These are phyloP conservation scores for Lanius collurio DNA, from an alignment of 2,113 vertebrate genomes.

Conservation along the genomic window DNA sequence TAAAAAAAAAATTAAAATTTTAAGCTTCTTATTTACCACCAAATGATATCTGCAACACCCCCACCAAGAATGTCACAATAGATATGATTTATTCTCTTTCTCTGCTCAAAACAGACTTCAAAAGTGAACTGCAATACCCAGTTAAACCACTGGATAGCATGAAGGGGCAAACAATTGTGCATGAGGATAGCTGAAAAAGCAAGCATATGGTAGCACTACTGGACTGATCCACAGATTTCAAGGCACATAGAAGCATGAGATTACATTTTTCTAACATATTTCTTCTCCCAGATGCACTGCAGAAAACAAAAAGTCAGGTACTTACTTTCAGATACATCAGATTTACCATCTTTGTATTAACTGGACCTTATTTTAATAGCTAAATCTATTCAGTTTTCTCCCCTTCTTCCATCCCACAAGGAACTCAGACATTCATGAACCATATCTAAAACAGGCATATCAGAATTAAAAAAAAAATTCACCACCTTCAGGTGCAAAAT, in stretches of 20 bases:
- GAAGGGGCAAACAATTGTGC: neutral
- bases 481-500: neutral
- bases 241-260: neutral
- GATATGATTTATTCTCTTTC: neutral
- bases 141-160: slow-evolving; percentile 34
- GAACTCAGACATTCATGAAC: neutral
- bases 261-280: neutral
- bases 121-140: neutral
- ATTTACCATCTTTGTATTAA: neutral
- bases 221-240: neutral
- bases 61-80: neutral
- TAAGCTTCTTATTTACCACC: neutral
- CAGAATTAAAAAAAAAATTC: neutral
- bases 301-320: neutral
- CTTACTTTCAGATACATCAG: neutral
- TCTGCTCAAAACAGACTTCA: neutral
- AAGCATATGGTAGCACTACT: neutral
- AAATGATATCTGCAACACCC: neutral
- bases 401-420: neutral
- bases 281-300: neutral
- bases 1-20: neutral
- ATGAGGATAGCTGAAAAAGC: neutral
- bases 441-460: neutral
- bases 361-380: neutral
- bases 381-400: neutral